Evolutionary conservation across 2,797 vertebrate species (phyloP), one percentile per base, ranked within the genome.

Genomic region (Babyrousa celebensis): DNA sequence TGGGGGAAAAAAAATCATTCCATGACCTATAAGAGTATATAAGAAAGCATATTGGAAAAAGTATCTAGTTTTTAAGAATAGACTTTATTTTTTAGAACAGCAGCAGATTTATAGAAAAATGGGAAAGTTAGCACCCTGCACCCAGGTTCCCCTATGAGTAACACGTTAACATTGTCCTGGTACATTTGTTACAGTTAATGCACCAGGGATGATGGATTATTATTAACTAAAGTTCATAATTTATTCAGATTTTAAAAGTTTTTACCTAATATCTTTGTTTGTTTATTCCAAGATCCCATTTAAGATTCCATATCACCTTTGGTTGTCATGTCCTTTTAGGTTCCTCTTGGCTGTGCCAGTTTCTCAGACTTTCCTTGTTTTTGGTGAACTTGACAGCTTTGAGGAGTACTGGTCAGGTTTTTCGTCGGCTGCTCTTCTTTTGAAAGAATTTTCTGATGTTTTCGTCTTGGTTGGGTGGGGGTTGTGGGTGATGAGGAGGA

Each of bases 151-250:
- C 21, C 82, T 0, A 0, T 0, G 12, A 9, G 3, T 32, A 14
- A 21, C 17, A 6, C 48, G 40, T 29, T 52, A 16, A 40, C 1
- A 0, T 29, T 15, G 0, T 25, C 1, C 3, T 2, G 1, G 32
- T 0, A 0, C 43, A 11, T 18, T 40, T 3, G n/a, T 70, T 12
- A 0, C 16, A 12, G 3, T 21, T 2, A 5, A 4, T 0, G 27
- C 14, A 4, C 21, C 1, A 0, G 15, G 12, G 9, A 4, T 1
- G 6, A 2, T 4, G 14, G 2, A 0, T 18, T 8, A 0, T 3
- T 3, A 6, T 4, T 14, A 14, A 11, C 79, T 21, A 2, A 58
- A 56, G 72, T 20, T n/a, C 10, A 5, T 0, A 0, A 43, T 17
- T 8, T 23, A 29, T 48, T 52, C 43, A 2, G 40, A 20, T 5